These are phyloP conservation scores for Ondatra zibethicus DNA, from an alignment of 2,113 vertebrate species.

Conservation along the genomic window DNA sequence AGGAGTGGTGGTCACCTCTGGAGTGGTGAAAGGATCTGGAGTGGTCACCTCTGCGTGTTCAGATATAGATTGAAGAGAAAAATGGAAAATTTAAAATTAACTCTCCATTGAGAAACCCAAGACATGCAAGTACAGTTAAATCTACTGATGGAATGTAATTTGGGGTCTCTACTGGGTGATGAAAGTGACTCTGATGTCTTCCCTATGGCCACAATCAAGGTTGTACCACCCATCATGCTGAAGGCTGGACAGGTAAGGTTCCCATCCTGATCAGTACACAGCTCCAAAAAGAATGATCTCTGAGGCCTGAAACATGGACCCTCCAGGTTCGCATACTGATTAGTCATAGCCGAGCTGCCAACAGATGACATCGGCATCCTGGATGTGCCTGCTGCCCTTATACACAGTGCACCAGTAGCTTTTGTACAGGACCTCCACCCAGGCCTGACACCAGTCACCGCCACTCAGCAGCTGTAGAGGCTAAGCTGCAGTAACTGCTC, in stretches of 20 bases:
- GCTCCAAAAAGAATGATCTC: too few relatives aligned
- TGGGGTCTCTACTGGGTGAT: neutral
- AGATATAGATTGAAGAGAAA: neutral
- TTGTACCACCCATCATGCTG: too few relatives aligned
- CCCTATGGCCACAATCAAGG: too few relatives aligned
- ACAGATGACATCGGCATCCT: constrained; percentile 19
- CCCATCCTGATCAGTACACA: too few relatives aligned
- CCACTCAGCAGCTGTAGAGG: constrained; percentile 1
- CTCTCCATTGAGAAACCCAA: neutral
- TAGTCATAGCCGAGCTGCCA: constrained; percentile 51
- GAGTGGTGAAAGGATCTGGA: fast-evolving
- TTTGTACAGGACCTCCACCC: too few relatives aligned
- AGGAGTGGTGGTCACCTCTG: neutral
- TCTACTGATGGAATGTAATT: neutral
- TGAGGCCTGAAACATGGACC: too few relatives aligned
- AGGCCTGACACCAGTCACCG: too few relatives aligned
- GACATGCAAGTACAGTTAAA: neutral
- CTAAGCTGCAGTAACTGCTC: neutral
- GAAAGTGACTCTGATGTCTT: too few relatives aligned
- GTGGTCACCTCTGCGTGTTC: fast-evolving
- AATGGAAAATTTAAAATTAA: neutral
- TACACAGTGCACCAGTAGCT: too few relatives aligned
- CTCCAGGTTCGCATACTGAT: too few relatives aligned
- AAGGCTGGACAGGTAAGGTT: too few relatives aligned
- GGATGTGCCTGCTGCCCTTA: too few relatives aligned